Conservation (phyloP, 37 sponge, comb jelly and placozoan genomes). For the Crambe crambe region DNA sequence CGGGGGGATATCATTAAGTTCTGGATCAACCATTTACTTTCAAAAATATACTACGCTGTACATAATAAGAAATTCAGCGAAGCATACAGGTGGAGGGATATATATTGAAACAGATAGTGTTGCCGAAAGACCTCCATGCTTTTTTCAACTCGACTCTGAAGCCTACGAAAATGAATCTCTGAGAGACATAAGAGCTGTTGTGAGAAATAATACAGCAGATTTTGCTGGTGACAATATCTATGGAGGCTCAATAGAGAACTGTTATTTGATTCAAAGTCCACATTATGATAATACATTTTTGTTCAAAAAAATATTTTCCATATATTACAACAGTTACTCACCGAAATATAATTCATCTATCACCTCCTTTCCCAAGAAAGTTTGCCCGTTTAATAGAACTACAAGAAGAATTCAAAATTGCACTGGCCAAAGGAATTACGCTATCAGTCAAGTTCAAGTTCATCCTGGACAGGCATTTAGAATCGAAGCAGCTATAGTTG, state of each 20-base stretch:
- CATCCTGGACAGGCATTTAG: slow-evolving; percentile 29
- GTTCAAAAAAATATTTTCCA: too few species aligned
- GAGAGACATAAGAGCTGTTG: neutral
- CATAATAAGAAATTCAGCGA: slow-evolving; percentile 9
- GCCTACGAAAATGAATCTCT: neutral
- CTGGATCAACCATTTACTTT: slow-evolving; percentile 3
- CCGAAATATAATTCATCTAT: neutral
- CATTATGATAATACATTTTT: neutral
- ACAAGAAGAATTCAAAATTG: neutral
- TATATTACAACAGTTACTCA: too few species aligned
- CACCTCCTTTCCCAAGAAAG: neutral
- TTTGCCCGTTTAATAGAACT: neutral
- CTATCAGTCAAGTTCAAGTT: neutral
- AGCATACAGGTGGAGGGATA: slow-evolving; percentile 30
- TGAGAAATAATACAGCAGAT: neutral
- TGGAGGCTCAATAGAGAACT: neutral
- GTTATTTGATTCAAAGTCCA: neutral
- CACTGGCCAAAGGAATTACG: too few species aligned
- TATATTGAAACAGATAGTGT: neutral
- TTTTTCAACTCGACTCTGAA: neutral
- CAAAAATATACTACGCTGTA: neutral
- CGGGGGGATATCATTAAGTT: slow-evolving; percentile 27
- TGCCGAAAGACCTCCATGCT: neutral
- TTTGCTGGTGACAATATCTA: neutral
- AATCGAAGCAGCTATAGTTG: neutral